Evolutionary conservation across 2,888 invertebrate genomes (phyloP).

Genomic region (Stenodera caucasica): DNA sequence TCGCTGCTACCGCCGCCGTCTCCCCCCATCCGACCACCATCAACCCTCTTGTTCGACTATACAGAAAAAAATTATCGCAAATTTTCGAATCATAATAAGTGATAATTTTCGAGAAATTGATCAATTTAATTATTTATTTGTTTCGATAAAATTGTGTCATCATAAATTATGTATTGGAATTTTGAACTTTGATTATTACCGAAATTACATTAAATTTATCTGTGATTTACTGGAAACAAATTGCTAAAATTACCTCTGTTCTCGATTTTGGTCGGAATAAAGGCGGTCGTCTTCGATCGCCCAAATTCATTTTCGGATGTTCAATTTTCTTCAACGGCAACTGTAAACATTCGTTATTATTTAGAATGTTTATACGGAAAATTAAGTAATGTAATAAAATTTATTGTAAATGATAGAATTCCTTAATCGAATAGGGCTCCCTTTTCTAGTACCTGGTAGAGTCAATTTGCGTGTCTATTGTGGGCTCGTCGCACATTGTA

Average conservation of each 20-base stretch:
- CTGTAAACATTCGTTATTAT: constrained; percentile 39
- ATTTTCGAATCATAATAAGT: background rate
- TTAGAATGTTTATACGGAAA: background rate
- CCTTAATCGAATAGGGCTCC: background rate
- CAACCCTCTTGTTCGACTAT: constrained; percentile 46
- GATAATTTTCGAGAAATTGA: background rate
- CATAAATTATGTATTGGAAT: background rate
- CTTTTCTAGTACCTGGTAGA: constrained; percentile 22
- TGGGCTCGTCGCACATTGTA: constrained; percentile 9
- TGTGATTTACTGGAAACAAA: background rate
- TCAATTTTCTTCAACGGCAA: constrained; percentile 48
- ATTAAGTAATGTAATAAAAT: constrained; percentile 8
- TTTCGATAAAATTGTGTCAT: background rate
- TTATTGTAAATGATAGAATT: constrained; percentile 9
- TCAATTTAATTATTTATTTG: constrained; percentile 1
- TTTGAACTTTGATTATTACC: background rate
- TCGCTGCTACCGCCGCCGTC: constrained; percentile 60
- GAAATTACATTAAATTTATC: background rate
- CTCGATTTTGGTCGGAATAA: constrained; percentile 52
- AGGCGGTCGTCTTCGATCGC: constrained; percentile 47
- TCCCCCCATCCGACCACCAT: constrained; percentile 56
- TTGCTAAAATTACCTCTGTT: constrained; percentile 47
- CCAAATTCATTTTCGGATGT: constrained; percentile 46
- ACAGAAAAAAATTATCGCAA: constrained; percentile 13
- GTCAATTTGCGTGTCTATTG: constrained; percentile 26